These are phyloP conservation scores for Benitochromis conjunctus DNA, from an alignment of 2,113 vertebrate species.

Conservation along the genomic window DNA sequence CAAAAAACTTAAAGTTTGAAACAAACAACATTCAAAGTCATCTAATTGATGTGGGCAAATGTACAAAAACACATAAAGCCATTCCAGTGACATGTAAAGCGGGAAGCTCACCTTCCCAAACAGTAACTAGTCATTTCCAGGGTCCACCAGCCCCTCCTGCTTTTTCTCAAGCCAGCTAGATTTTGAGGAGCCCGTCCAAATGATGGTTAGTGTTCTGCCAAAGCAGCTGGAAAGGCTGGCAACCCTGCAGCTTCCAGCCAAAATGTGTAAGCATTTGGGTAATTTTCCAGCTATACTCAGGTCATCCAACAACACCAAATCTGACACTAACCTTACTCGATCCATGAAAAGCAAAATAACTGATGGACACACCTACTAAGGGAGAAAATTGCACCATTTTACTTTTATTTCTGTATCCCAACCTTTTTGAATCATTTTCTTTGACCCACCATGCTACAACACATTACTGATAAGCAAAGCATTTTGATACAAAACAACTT, in stretches of 20 bases:
- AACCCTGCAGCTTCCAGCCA: conserved; percentile 13
- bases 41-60: neutral
- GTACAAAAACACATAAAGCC: neutral
- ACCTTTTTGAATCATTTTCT: neutral
- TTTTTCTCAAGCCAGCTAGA: conserved; percentile 5
- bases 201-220: conserved; percentile 38
- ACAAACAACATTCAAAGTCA: neutral
- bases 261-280: conserved; percentile 38
- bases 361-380: neutral
- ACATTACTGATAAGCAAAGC: neutral
- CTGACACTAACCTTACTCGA: conserved; percentile 12
- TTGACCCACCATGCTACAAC: neutral
- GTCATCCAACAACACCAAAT: conserved; percentile 30
- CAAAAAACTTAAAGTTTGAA: neutral
- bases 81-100: neutral
- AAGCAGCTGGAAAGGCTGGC: conserved; percentile 58
- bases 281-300: conserved; percentile 29
- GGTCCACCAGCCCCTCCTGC: conserved; percentile 13
- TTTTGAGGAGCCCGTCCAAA: conserved; percentile 20
- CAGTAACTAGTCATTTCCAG: conserved; percentile 9
- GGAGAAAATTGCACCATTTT: neutral
- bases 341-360: neutral
- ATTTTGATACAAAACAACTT: neutral
- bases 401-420: neutral
- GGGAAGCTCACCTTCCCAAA: conserved; percentile 21